Evolutionary conservation across 1,140 invertebrate species (phyloP), one percentile per base, ranked within the genome.

Genomic region (Pachyrhynchus sulphureomaculatus): DNA sequence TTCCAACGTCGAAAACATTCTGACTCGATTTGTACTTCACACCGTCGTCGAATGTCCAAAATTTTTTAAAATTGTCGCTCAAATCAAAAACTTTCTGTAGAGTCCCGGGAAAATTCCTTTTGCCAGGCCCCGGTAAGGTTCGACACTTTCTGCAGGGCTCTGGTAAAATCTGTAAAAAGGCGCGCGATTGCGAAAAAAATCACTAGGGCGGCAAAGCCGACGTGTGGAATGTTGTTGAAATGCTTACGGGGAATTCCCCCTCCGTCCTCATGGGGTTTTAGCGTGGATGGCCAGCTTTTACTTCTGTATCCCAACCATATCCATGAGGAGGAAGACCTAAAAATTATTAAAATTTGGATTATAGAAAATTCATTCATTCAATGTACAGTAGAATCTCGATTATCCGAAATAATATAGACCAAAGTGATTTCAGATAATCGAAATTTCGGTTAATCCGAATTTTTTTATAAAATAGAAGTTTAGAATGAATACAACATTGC

Each of bases 241-340:
- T 58, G 44, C 52, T 47, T 45, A 36, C 32, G 58, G 57, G 54
- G 51, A 33, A 51, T 26, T 44, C 34, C 21, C 55, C 56, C 49
- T 67, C 66, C 62, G 61, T 67, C 71, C 69, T 73, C 71, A 71
- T 73, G 71, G 65, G 58, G 65, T 39, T 58, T 59, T 53, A 57
- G 55, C 39, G 44, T 45, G 51, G 64, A 56, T 44, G 54, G 55
- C 55, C 59, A 57, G 60, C 41, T 39, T 56, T 47, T 54, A 42
- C 47, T 33, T 47, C 62, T 65, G 51, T 66, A 68, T 65, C 68
- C 70, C 68, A 70, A 66, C 67, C 60, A 60, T 60, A 67, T 55
- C 70, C 71, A 73, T 71, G 70, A 72, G 68, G 71, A 71, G 49
- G 66, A 63, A 66, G 67, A 73, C 81, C 58, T 61, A 24, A 44